phyloP scores from a whole-genome alignment of 2,113 vertebrate species.

The Copsychus sechellarum region DNA sequence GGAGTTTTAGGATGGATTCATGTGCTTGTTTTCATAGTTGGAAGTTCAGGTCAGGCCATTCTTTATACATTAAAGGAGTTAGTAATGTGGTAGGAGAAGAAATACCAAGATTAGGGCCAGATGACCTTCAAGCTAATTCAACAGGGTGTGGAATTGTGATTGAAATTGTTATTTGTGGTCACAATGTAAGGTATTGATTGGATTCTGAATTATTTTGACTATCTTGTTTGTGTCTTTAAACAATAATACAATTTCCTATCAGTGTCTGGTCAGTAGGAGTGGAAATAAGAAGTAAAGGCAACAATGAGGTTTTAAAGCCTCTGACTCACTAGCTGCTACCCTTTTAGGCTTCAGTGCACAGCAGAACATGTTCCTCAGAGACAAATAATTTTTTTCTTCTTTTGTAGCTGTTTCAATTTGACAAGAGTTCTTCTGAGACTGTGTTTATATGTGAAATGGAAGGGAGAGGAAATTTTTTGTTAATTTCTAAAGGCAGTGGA shows the following conservation, averaged over 20 bases:
- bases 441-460: not conserved
- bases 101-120: not conserved
- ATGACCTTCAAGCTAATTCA: not conserved
- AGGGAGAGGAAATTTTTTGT: not conserved
- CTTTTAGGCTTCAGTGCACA: conserved; percentile 5
- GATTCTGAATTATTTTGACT: not conserved
- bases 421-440: not conserved
- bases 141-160: not conserved
- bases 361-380: not conserved
- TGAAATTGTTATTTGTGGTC: not conserved
- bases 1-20: not conserved
- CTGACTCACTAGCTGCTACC: not conserved
- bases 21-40: not conserved
- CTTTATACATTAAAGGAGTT: not conserved
- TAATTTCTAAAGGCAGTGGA: not conserved
- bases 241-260: not conserved
- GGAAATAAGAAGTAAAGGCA: not conserved
- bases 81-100: not conserved
- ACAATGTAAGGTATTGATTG: not conserved
- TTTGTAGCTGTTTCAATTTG: not conserved
- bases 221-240: not conserved
- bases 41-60: not conserved
- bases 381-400: not conserved
- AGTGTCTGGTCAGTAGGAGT: not conserved
- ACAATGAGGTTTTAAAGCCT: not conserved